Evolutionary conservation across 2,888 invertebrate species (phyloP).

Genomic region (Acrobasis suavella): DNA sequence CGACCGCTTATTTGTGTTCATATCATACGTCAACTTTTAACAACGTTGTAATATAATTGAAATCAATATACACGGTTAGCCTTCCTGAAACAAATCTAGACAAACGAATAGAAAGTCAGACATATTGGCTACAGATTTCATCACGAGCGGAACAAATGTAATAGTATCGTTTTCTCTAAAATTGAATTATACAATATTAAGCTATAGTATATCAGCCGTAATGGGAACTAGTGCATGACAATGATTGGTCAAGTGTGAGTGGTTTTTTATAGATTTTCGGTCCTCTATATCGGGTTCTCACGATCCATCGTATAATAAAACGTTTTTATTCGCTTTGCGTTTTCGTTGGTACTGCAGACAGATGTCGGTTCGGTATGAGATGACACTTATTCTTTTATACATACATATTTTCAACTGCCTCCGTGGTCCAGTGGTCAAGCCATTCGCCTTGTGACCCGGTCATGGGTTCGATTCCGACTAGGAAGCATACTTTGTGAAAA

Average conservation of each 20-base stretch:
- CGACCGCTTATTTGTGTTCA: too few species aligned
- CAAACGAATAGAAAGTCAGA: constrained; percentile 15
- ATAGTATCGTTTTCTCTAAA: constrained; percentile 47
- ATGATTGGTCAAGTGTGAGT: constrained; percentile 14
- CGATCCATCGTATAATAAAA: not conserved
- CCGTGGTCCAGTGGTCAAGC: too few species aligned
- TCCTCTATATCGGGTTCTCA: not conserved
- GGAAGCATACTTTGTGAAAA: too few species aligned
- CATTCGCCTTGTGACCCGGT: too few species aligned
- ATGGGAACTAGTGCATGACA: constrained; percentile 51
- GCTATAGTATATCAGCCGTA: constrained; percentile 44
- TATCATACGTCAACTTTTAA: too few species aligned
- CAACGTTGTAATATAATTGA: not conserved
- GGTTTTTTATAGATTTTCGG: constrained; percentile 11
- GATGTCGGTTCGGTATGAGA: too few species aligned
- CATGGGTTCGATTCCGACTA: too few species aligned
- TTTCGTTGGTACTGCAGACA: too few species aligned
- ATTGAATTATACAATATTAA: constrained; percentile 50
- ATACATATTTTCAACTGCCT: too few species aligned
- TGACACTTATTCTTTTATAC: too few species aligned
- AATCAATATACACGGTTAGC: not conserved
- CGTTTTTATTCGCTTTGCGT: too few species aligned
- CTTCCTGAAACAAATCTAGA: constrained; percentile 3
- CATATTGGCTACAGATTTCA: constrained; percentile 31
- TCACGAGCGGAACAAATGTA: constrained; percentile 39